Evolutionary conservation across 2,113 vertebrate species (phyloP), one percentile per base, ranked within the genome.

Genomic region (Varanus salvator): DNA sequence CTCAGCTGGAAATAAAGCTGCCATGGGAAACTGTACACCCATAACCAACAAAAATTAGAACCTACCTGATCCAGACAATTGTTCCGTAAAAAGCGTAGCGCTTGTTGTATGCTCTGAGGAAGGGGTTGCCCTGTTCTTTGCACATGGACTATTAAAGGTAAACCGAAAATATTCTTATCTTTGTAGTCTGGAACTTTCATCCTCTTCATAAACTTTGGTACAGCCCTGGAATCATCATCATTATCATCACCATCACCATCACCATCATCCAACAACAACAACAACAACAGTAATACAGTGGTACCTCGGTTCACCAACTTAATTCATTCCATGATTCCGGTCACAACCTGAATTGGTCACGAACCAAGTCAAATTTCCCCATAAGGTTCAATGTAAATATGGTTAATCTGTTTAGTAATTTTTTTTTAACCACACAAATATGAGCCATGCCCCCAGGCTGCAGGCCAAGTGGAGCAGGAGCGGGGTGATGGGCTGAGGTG

Each of bases 141-240:
- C 71, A 99, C 99, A 0, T 99, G 98, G 83, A 99, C 97, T 44
- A 99, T 98, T 89, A 99, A 98, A 76, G 99, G 99, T n/a, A 99
- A 98, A 0, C 99, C 98, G 87, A 99, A 99, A 91, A 99, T 98
- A 4, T 98, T 98, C 96, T 99, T 99, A 95, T 99, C 99, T 95
- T 98, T 99, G 94, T 99, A 99, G 95, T 99, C 99, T 25, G 99
- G 99, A 87, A 99, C 98, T 96, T 99, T 99, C 98, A 98, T 98
- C 95, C 99, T 97, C 97, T 99, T 99, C 98, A 99, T 99, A 93
- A 99, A 99, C 96, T 99, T 99, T 85, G 99, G 99, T 89, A 99
- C 99, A 57, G 99, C 98, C 99, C 99, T 99, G 89, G 88, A 95
- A 97, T 94, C 86, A 89, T 91, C 34, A 94, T n/a, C 69, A 95